These are phyloP conservation scores for Luffia ferchaultella DNA, from an alignment of 2,888 invertebrate species.

Conservation along the genomic window DNA sequence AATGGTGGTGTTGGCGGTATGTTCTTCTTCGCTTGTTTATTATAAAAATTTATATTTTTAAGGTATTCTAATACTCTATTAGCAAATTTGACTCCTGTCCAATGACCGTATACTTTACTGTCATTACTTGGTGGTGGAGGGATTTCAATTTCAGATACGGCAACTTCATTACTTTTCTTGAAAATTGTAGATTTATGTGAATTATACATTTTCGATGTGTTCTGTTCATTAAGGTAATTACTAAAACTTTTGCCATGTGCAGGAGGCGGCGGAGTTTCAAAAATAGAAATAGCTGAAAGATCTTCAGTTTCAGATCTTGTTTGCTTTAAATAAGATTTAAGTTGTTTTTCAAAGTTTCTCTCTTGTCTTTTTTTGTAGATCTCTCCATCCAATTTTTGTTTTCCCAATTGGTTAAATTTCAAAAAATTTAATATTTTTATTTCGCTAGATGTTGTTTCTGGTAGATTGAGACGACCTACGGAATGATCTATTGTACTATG, in stretches of 20 bases:
- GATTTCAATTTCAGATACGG: conserved; percentile 25
- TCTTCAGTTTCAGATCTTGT: conserved; percentile 19
- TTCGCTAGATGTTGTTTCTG: conserved; percentile 16
- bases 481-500: conserved; percentile 27
- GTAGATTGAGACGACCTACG: conserved; percentile 21
- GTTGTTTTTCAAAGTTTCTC: conserved; percentile 2
- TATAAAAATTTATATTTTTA: conserved; percentile 36
- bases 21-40: conserved; percentile 28
- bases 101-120: conserved; percentile 40
- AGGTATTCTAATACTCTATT: conserved; percentile 45
- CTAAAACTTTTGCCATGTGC: conserved; percentile 9
- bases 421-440: conserved; percentile 28
- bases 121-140: conserved; percentile 32
- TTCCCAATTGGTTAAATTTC: too few relatives aligned
- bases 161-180: background rate
- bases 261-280: conserved; percentile 39
- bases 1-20: conserved; percentile 37
- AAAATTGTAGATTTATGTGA: too few relatives aligned
- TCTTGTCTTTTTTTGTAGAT: background rate
- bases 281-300: conserved; percentile 28
- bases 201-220: too few relatives aligned
- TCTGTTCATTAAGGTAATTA: background rate
- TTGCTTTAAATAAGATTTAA: conserved; percentile 9
- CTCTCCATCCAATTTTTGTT: conserved; percentile 10
- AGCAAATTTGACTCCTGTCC: conserved; percentile 46